phyloP scores from a whole-genome alignment of 1,140 invertebrate genomes.

The Solenopsis fugax region DNA sequence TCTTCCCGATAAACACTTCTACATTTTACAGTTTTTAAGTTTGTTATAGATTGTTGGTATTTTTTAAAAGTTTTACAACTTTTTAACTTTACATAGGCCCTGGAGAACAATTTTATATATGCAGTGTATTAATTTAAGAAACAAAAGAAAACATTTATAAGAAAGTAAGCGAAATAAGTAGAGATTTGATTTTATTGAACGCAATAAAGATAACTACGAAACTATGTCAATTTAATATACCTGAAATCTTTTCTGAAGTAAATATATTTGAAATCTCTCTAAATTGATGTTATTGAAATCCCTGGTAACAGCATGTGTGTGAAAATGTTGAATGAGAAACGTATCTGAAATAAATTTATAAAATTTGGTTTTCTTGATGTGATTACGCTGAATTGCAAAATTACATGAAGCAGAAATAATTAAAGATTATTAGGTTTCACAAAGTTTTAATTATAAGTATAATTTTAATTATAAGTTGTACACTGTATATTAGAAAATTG shows the following conservation, averaged over 20 bases:
- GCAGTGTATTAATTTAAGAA: constrained; percentile 15
- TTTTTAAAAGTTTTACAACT: constrained; percentile 25
- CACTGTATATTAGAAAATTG: background rate
- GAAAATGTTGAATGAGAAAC: background rate
- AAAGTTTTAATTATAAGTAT: background rate
- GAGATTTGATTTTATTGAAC: constrained; percentile 31
- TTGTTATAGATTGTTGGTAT: background rate
- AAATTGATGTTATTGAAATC: constrained; percentile 30
- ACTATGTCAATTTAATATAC: constrained; percentile 60
- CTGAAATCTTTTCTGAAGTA: constrained; percentile 38
- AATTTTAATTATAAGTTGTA: constrained; percentile 34
- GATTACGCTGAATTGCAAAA: background rate
- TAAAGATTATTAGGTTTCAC: background rate
- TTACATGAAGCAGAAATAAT: background rate
- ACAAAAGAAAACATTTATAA: background rate
- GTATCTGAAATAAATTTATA: background rate
- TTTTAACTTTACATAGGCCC: background rate
- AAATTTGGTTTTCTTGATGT: background rate
- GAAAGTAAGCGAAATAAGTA: constrained; percentile 40
- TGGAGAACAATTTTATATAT: constrained; percentile 18
- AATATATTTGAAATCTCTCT: constrained; percentile 40
- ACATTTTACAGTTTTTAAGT: constrained; percentile 31
- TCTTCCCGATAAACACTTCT: background rate
- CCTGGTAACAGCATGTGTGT: background rate
- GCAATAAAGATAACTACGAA: constrained; percentile 39